Base-by-base conservation (phyloP, 2,797 vertebrate species). In the Novumbra hubbsi region DNA sequence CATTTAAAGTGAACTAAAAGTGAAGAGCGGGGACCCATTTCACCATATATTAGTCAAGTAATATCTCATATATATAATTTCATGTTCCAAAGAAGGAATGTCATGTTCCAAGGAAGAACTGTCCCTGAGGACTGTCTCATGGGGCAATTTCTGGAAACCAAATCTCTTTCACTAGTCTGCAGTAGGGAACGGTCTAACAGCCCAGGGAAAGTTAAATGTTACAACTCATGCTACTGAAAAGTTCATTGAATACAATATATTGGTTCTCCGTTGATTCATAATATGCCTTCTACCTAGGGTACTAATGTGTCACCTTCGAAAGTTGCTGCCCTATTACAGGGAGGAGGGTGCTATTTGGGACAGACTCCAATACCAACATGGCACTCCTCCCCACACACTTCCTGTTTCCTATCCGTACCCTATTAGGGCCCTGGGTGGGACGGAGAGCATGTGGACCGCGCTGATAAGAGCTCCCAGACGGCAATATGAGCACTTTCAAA, bases 341-440 rank as follows among this genome's bases (percentile, higher is more conserved):
- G 55, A 24, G 2, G 12, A 24, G 7, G 55, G n/a, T 60, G 55
- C 21, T 17, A 60, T 24, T 60, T 60, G 55, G 55, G 21, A 27
- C 55, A 21, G 21, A 60, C 0, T 24, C 9, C 9, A 60, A 27
- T 57, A 9, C 8, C 55, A 24, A 11, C 9, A 12, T 60, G 55
- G 55, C 55, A 24, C 21, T 60, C n/a, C 8, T 14, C n/a, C 8
- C 8, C 24, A 68, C 67, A 28, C 41, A 45, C 14, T 68, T 68
- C 41, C 67, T 68, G 38, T 68, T 49, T 68, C 41, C 67, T 68
- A 41, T 45, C 38, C n/a, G 21, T 68, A 41, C 67, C 67, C 21
- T 48, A 24, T 68, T 49, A 48, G n/a, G 11, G 67, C 24, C 67
- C 38, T 24, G 34, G 38, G 38, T 68, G 38, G 41, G 21, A 49